phyloP scores from a whole-genome alignment of 1,140 invertebrate species.

The Papilio glaucus region DNA sequence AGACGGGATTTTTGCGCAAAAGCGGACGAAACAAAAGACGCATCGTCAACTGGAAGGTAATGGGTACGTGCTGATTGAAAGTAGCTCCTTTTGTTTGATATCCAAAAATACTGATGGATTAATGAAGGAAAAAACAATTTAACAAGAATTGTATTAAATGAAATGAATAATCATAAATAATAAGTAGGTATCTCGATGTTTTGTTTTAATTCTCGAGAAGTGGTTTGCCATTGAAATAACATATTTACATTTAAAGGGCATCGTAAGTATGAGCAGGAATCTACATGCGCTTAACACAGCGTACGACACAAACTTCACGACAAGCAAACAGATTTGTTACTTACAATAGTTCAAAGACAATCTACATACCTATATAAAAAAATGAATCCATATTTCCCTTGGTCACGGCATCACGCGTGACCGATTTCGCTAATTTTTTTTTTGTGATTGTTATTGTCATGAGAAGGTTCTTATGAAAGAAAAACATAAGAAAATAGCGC shows the following conservation, averaged over 20 bases:
- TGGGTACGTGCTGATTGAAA: conserved; percentile 17
- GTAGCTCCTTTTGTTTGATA: background rate
- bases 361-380: too few species aligned
- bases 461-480: too few species aligned
- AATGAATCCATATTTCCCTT: too few species aligned
- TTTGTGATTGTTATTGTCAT: too few species aligned
- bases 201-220: background rate
- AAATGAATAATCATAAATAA: background rate
- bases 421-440: too few species aligned
- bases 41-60: conserved; percentile 2
- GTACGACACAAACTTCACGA: background rate
- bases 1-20: conserved; percentile 4
- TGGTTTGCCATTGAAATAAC: background rate
- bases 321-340: background rate
- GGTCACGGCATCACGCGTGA: too few species aligned
- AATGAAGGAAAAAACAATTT: background rate
- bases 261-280: conserved; percentile 1
- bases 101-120: conserved; percentile 13
- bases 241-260: background rate
- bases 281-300: background rate
- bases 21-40: conserved; percentile 23
- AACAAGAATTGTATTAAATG: background rate
- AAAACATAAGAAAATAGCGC: too few species aligned
- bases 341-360: too few species aligned
- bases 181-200: background rate